These are phyloP conservation scores for Trisateles emortualis DNA, from an alignment of 2,888 invertebrate species.

Conservation along the genomic window DNA sequence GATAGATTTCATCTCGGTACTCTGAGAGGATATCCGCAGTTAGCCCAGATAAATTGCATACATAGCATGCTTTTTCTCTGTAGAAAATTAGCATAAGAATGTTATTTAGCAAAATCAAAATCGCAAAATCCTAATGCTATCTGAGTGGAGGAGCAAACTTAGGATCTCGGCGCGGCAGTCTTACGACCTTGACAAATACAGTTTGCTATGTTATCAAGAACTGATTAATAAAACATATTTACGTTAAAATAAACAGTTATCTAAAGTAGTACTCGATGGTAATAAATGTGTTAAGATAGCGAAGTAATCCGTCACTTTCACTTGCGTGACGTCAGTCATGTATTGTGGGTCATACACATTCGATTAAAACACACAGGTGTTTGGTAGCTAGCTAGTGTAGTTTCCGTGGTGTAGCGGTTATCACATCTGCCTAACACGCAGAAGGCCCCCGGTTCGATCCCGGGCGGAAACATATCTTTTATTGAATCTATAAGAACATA, in stretches of 20 bases:
- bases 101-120: too few species aligned
- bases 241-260: not conserved
- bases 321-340: not conserved
- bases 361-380: not conserved
- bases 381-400: not conserved
- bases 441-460: conserved; percentile 96
- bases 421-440: conserved; percentile 97
- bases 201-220: too few species aligned
- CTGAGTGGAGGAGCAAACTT: too few species aligned
- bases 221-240: not conserved
- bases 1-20: too few species aligned
- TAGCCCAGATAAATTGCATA: too few species aligned
- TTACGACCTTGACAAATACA: too few species aligned
- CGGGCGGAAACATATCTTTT: conserved; percentile 91
- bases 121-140: too few species aligned
- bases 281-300: conserved; percentile 16
- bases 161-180: too few species aligned
- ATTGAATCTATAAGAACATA: too few species aligned
- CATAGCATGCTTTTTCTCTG: too few species aligned
- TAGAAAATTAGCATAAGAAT: too few species aligned
- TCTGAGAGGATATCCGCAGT: too few species aligned
- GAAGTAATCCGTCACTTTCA: conserved; percentile 17
- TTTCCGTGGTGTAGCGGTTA: conserved; percentile 84
- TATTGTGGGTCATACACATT: not conserved
- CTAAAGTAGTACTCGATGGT: not conserved